Evolutionary conservation across 2,113 vertebrate species (phyloP).

Genomic region (Urocitellus parryii): DNA sequence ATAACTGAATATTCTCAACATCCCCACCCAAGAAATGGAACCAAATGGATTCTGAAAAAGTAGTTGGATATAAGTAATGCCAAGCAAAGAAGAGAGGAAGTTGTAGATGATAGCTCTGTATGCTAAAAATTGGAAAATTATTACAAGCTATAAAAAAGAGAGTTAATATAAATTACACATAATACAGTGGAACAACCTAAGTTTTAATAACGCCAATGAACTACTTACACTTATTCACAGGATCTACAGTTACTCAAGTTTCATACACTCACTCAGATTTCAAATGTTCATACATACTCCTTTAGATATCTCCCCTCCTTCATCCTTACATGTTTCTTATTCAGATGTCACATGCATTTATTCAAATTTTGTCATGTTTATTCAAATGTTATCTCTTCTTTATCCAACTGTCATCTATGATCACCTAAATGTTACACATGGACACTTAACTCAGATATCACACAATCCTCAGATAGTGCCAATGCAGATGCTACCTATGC

Average conservation of each 20-base stretch:
- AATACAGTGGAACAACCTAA: not conserved
- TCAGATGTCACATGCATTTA: slow-evolving; percentile 31
- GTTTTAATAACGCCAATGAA: not conserved
- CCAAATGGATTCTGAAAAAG: not conserved
- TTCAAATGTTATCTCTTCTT: slow-evolving; percentile 8
- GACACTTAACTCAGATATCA: not conserved
- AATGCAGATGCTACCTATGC: not conserved
- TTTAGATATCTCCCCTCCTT: not conserved
- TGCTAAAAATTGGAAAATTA: slow-evolving; percentile 17
- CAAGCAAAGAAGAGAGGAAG: not conserved
- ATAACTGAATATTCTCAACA: not conserved
- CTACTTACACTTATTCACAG: not conserved
- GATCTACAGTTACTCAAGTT: not conserved
- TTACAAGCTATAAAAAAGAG: not conserved
- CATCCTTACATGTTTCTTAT: not conserved
- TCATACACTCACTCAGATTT: not conserved
- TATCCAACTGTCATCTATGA: not conserved
- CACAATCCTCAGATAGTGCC: not conserved
- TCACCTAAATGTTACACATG: not conserved
- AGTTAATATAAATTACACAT: not conserved
- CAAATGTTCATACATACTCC: not conserved
- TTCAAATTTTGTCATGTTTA: slow-evolving; percentile 26
- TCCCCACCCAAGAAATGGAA: not conserved
- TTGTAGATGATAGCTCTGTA: not conserved
- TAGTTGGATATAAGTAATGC: not conserved